These are phyloP conservation scores for Hypothenemus hampei DNA, from an alignment of 1,140 invertebrate genomes.

Conservation along the genomic window DNA sequence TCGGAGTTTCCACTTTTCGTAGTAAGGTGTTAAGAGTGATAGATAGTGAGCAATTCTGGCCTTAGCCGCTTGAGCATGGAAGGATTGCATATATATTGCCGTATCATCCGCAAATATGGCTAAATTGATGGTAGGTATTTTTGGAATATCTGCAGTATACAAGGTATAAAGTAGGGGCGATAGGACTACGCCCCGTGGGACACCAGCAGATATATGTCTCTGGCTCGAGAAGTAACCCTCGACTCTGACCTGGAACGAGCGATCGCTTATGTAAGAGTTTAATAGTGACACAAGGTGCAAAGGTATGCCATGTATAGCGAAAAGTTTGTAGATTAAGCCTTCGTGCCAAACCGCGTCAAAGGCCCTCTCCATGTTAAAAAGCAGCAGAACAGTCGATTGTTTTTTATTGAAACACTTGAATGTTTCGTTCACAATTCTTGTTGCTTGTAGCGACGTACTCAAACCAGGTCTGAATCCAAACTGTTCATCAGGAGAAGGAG, in stretches of 20 bases:
- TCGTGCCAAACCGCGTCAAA: constrained; percentile 41
- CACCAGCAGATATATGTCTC: constrained; percentile 29
- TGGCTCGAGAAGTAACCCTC: constrained; percentile 16
- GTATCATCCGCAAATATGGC: constrained; percentile 41
- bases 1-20: constrained; percentile 12
- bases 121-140: constrained; percentile 12
- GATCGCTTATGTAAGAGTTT: constrained; percentile 30
- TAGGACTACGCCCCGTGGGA: constrained; percentile 34
- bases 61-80: constrained; percentile 9
- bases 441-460: constrained; percentile 25
- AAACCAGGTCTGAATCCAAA: constrained; percentile 30
- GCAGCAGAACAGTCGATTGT: constrained; percentile 25
- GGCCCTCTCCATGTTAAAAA: constrained; percentile 40
- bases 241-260: constrained; percentile 34
- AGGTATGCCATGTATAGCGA: constrained; percentile 11
- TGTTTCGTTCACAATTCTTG: constrained; percentile 11
- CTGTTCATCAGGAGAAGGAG: constrained; percentile 32
- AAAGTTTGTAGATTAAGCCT: constrained; percentile 37
- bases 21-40: not conserved
- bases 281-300: constrained; percentile 29
- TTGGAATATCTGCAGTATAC: constrained; percentile 30
- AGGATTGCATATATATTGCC: constrained; percentile 28
- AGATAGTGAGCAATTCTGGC: constrained; percentile 1
- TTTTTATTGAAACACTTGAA: constrained; percentile 6
- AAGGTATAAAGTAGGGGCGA: constrained; percentile 31